Percentiles rank a stretch among this genome's conserved stretches.
These are phyloP conservation scores for Ligdia adustata DNA, from an alignment of 2,888 invertebrate species.

Conservation along the genomic window DNA sequence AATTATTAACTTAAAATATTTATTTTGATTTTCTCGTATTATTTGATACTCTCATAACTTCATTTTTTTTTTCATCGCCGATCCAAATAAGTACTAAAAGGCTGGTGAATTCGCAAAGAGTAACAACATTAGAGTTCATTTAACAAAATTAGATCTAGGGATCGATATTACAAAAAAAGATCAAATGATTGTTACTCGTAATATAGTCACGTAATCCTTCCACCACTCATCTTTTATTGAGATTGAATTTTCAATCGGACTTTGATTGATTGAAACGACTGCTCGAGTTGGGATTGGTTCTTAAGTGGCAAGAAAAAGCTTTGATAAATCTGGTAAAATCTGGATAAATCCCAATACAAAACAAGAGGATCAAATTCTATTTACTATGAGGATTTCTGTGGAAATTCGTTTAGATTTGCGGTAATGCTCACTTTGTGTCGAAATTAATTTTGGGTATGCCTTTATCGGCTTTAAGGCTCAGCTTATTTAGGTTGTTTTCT, in stretches of 20 bases:
- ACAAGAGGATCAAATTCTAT: conserved; percentile 65
- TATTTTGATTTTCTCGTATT: conserved; percentile 71
- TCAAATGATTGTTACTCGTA: conserved; percentile 45
- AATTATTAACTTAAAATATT: conserved; percentile 78
- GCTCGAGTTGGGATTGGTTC: conserved; percentile 67
- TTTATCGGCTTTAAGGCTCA: background rate
- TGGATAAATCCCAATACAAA: conserved; percentile 60
- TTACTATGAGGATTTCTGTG: conserved; percentile 61
- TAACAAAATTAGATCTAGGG: conserved; percentile 7
- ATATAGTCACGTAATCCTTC: conserved; percentile 75
- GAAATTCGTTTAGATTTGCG: conserved; percentile 53
- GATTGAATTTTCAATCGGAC: conserved; percentile 77
- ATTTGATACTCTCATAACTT: conserved; percentile 49
- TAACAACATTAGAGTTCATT: conserved; percentile 11
- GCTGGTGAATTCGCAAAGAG: background rate
- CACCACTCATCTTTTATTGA: conserved; percentile 69
- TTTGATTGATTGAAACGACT: conserved; percentile 78
- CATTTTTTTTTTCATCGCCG: conserved; percentile 10
- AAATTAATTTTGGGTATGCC: conserved; percentile 18
- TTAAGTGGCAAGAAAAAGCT: conserved; percentile 74
- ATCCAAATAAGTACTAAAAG: background rate
- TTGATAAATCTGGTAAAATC: conserved; percentile 63
- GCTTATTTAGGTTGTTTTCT: conserved; percentile 24
- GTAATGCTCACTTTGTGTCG: conserved; percentile 38
- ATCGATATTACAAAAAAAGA: conserved; percentile 19